phyloP scores from a whole-genome alignment of 1,140 invertebrate genomes.

The Choristoneura fumiferana region DNA sequence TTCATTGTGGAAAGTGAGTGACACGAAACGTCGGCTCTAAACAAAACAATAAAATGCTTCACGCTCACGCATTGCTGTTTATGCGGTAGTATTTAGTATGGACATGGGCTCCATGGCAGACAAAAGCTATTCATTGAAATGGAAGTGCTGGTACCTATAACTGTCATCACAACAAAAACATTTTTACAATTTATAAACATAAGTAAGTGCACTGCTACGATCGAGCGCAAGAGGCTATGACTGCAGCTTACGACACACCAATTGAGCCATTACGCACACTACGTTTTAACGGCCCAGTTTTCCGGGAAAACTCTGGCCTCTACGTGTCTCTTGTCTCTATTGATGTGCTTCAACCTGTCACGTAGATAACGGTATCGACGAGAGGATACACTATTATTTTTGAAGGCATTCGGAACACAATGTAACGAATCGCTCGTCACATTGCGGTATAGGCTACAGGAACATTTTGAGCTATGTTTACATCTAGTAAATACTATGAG shows the following conservation, averaged over 20 bases:
- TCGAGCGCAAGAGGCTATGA: too few relatives aligned
- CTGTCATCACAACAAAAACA: conserved; percentile 11
- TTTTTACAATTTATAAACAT: not conserved
- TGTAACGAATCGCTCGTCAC: not conserved
- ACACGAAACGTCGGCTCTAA: conserved; percentile 42
- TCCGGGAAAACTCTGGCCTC: conserved; percentile 15
- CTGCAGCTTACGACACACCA: conserved; percentile 1
- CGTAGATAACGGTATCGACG: conserved; percentile 7
- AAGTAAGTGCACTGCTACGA: not conserved
- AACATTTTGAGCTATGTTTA: too few relatives aligned
- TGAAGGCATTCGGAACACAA: not conserved
- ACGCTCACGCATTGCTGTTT: conserved; percentile 22
- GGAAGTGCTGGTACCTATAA: not conserved
- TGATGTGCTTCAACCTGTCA: conserved; percentile 11
- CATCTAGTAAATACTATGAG: too few relatives aligned
- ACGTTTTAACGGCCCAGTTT: conserved; percentile 13
- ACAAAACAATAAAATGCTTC: conserved; percentile 47
- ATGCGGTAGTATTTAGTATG: too few relatives aligned
- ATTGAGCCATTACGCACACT: conserved; percentile 7
- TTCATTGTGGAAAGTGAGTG: conserved; percentile 36
- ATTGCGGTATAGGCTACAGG: too few relatives aligned
- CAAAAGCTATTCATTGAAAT: not conserved
- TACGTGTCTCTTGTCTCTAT: conserved; percentile 9
- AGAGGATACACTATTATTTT: conserved; percentile 13
- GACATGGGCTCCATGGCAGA: not conserved